These are phyloP conservation scores for Oenanthe melanoleuca DNA, from an alignment of 2,113 vertebrate species.

Conservation along the genomic window DNA sequence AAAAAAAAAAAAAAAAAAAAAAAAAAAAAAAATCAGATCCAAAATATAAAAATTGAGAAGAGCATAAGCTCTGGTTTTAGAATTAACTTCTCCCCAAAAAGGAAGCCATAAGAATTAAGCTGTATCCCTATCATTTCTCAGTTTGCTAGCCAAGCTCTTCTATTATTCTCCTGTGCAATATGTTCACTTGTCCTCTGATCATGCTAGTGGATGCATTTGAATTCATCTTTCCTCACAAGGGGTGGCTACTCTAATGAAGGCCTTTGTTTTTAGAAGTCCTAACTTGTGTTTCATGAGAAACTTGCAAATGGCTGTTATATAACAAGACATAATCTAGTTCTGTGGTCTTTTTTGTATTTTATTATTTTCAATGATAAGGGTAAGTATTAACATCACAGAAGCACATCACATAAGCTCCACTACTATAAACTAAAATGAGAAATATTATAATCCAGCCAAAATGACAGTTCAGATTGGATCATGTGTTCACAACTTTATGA, in stretches of 20 bases:
- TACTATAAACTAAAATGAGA: background rate
- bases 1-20: no score
- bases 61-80: background rate
- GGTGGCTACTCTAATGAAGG: background rate
- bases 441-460: background rate
- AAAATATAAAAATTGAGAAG: background rate
- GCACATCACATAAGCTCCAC: background rate
- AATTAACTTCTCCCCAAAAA: background rate
- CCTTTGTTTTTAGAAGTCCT: background rate
- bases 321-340: background rate
- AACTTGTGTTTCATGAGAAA: background rate
- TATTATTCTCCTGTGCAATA: background rate
- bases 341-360: background rate
- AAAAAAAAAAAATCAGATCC: background rate
- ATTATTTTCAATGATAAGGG: conserved; percentile 4
- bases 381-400: conserved; percentile 15
- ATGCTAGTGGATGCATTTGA: background rate
- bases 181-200: background rate
- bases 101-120: background rate
- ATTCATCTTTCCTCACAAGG: background rate
- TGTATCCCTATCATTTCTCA: background rate
- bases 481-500: background rate
- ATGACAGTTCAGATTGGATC: conserved; percentile 7
- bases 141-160: background rate
- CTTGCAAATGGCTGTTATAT: background rate